A percentile compares a stretch with the other conserved stretches of the same genome.
Evolutionary conservation across 2,797 vertebrate genomes (phyloP).

Genomic region (Sebastes diploproa): DNA sequence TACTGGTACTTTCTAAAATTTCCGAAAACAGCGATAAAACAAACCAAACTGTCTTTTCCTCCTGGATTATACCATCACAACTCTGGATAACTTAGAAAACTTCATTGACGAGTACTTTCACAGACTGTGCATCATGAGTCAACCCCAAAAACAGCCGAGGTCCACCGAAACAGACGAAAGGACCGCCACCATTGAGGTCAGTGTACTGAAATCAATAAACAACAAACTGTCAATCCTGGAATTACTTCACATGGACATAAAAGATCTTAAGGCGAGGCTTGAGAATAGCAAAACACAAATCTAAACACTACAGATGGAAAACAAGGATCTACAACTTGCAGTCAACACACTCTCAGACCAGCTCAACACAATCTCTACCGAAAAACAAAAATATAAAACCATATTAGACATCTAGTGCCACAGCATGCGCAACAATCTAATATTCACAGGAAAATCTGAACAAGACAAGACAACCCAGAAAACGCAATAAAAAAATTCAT

Average conservation of each 20-base stretch:
- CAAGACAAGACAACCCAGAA: background rate
- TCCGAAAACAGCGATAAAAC: background rate
- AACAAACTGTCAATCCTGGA: background rate
- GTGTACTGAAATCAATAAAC: background rate
- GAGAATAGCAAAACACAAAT: background rate
- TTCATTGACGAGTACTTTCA: background rate
- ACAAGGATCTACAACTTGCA: background rate
- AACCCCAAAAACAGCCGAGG: no score
- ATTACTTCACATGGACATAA: background rate
- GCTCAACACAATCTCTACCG: background rate
- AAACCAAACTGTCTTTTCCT: background rate
- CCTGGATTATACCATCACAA: background rate
- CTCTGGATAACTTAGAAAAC: background rate
- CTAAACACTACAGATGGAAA: background rate
- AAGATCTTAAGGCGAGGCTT: background rate
- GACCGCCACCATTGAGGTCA: background rate
- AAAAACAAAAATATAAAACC: background rate
- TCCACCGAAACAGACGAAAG: no score
- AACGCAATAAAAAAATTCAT: background rate
- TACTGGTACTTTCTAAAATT: background rate
- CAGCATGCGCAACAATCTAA: no score
- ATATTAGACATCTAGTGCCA: background rate
- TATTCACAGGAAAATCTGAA: no score
- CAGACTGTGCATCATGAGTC: no score
- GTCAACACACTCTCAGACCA: background rate